Evolutionary conservation across 2,888 invertebrate genomes (phyloP).

Genomic region (Lepidochrysops patricia): DNA sequence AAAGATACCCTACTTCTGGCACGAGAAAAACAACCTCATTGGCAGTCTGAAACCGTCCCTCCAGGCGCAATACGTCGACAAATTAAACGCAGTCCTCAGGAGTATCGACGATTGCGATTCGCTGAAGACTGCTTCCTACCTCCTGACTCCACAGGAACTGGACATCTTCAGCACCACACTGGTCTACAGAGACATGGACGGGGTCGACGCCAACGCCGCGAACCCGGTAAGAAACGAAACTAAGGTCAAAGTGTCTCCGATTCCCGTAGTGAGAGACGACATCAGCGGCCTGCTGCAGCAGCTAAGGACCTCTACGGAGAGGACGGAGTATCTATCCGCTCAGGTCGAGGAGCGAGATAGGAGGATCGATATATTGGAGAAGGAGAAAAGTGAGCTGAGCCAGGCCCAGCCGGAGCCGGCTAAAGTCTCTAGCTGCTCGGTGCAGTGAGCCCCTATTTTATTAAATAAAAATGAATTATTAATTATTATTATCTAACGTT

Average conservation of each 20-base stretch:
- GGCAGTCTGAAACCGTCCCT: constrained; percentile 40
- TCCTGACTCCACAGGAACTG: constrained; percentile 43
- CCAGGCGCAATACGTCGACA: constrained; percentile 41
- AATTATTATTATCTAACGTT: too few relatives aligned
- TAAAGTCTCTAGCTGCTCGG: neutral
- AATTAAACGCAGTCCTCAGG: constrained; percentile 47
- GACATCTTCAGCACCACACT: constrained; percentile 40
- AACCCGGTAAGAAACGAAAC: neutral
- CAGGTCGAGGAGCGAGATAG: neutral
- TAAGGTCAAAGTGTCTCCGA: neutral
- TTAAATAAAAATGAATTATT: too few relatives aligned
- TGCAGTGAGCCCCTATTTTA: neutral
- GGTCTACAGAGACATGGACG: constrained; percentile 32
- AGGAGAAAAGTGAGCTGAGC: neutral
- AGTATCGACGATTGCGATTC: constrained; percentile 46
- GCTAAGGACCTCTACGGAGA: neutral
- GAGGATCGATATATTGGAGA: neutral
- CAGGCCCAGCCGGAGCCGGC: neutral
- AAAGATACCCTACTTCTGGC: constrained; percentile 54
- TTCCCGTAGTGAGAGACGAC: neutral
- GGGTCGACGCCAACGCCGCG: neutral
- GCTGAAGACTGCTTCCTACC: constrained; percentile 36
- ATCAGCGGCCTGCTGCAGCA: neutral
- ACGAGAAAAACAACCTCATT: constrained; percentile 48
- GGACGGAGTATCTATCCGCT: neutral